Base-by-base conservation (phyloP, 2,888 invertebrate genomes). In the Tholera decimalis region DNA sequence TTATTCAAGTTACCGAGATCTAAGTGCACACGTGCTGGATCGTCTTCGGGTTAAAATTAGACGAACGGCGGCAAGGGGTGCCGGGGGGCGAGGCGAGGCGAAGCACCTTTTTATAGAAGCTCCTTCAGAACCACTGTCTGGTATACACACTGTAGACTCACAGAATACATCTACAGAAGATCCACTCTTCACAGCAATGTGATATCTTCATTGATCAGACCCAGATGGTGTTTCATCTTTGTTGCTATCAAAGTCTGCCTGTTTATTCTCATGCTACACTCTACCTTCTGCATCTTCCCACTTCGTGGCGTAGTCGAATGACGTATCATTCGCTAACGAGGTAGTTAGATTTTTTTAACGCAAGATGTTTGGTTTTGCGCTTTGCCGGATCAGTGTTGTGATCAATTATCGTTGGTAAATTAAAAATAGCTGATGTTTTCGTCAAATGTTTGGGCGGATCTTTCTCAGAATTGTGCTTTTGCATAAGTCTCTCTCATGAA, bases 71-170 rank as follows among this genome's bases (percentile, higher is more conserved):
- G 78, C 79, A 82, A 82, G 84, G 82, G 85, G 83, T 20, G 24
- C 13, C 15, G 82, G 80, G 73, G 80, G 79, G 35, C 68, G 81
- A 83, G 49, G 64, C 44, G 63, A 86, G 86, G 90, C 91, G 92
- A 91, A 93, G 91, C 88, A 88, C 93, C 94, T 95, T 94, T 95
- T 94, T 95, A 94, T 95, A 95, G 94, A 93, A 90, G 84, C 91
- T 87, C 87, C 87, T 89, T 83, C 89, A 87, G 84, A 86, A 88
- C 82, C 87, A 86, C 88, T 89, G 89, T 91, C 92, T 91, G 83
- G 83, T 87, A 87, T 85, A 86, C 85, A 83, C 79, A 85, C 85
- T 84, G 81, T 75, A 75, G 72, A 81, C 80, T 15, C 54, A 74
- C 49, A 70, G 51, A 74, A 54, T 60, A 70, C 15, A 11, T 37